Evolutionary conservation across 2,113 vertebrate species (phyloP).

Genomic region (Hirundichthys speculiger): DNA sequence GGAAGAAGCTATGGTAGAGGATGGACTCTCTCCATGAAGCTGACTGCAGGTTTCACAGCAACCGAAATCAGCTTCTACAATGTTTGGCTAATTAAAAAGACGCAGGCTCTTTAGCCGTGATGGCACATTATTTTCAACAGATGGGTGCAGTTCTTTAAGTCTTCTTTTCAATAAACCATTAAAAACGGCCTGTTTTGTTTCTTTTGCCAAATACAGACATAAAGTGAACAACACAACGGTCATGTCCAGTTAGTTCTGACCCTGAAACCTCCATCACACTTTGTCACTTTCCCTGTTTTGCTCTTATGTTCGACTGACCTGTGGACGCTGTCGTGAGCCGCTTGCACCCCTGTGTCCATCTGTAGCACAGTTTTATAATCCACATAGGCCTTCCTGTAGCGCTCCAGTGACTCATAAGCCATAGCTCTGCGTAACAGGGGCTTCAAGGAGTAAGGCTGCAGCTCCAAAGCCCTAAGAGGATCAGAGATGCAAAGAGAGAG

Average conservation of each 20-base stretch:
- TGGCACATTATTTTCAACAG: no score
- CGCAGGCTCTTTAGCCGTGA: no score
- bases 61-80: neutral
- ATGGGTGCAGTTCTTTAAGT: no score
- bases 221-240: no score
- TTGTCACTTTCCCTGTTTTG: neutral
- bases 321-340: constrained; percentile 90
- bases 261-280: no score
- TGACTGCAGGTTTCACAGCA: neutral
- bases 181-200: no score
- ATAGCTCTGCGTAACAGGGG: constrained; percentile 91
- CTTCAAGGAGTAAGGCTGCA: constrained; percentile 91
- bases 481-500: constrained; percentile 52
- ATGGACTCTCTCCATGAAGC: neutral
- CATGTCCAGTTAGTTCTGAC: no score
- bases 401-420: constrained; percentile 91
- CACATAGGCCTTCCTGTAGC: constrained; percentile 90
- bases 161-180: no score
- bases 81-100: neutral
- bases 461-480: constrained; percentile 89
- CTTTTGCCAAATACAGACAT: no score
- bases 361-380: constrained; percentile 95
- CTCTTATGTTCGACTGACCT: constrained; percentile 79
- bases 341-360: constrained; percentile 88
- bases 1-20: no score